Percentiles rank a stretch among this genome's conserved stretches.
phyloP scores from a whole-genome alignment of 2,888 invertebrate genomes.

The Lucinisca nassula region DNA sequence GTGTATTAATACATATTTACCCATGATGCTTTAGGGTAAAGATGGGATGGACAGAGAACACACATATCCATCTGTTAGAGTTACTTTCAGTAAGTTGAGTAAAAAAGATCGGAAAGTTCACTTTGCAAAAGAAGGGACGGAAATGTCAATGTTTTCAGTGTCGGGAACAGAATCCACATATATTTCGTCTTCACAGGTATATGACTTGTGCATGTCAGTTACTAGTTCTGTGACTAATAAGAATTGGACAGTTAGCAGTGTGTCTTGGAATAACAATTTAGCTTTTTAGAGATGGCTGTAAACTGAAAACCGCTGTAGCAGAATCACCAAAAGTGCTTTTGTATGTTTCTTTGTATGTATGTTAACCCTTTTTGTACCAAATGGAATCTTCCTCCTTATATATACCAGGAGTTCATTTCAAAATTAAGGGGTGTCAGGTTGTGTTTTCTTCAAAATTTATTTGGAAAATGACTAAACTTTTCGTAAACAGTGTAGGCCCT shows the following conservation, averaged over 20 bases:
- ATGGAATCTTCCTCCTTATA: too few species aligned
- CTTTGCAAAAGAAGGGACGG: constrained; percentile 67
- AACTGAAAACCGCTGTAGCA: too few species aligned
- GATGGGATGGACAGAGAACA: constrained; percentile 40
- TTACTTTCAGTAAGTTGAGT: constrained; percentile 68
- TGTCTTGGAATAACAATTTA: not conserved
- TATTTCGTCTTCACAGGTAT: constrained; percentile 65
- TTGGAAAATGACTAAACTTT: too few species aligned
- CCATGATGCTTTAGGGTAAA: constrained; percentile 10
- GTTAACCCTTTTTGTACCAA: too few species aligned
- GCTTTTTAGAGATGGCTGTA: not conserved
- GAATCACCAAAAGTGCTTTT: too few species aligned
- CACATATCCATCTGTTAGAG: constrained; percentile 60
- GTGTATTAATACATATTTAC: not conserved
- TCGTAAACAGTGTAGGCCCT: too few species aligned
- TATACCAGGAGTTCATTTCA: too few species aligned
- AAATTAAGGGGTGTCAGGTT: too few species aligned
- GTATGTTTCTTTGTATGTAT: too few species aligned
- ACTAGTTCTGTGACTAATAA: not conserved
- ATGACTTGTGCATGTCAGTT: constrained; percentile 23
- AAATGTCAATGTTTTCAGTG: constrained; percentile 61
- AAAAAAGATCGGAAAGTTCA: constrained; percentile 62
- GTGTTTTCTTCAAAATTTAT: too few species aligned
- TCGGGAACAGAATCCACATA: constrained; percentile 60
- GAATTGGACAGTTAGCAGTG: not conserved